phyloP scores from a whole-genome alignment of 2,888 invertebrate species.

The Acheta domesticus region DNA sequence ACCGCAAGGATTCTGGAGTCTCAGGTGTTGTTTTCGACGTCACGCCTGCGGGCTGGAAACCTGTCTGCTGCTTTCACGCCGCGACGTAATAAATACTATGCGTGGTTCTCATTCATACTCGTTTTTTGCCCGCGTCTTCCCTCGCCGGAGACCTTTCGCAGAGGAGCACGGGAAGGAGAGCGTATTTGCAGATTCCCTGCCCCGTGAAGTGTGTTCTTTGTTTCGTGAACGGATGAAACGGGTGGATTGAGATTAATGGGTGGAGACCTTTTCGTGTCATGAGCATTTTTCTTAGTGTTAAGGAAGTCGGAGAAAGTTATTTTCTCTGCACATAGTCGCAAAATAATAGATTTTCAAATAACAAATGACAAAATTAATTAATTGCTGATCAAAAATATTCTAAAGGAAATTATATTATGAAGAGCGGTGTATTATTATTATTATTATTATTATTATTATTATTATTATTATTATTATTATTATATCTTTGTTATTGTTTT shows the following conservation, averaged over 20 bases:
- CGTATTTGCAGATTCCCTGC: too few species aligned
- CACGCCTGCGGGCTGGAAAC: neutral
- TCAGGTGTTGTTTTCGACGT: neutral
- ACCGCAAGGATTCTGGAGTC: neutral
- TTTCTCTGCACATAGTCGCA: too few species aligned
- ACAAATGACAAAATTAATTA: too few species aligned
- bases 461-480: constrained; percentile 24
- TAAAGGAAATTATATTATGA: too few species aligned
- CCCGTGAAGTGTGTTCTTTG: too few species aligned
- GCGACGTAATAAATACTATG: neutral
- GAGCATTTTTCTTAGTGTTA: neutral
- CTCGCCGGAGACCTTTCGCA: neutral
- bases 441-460: constrained; percentile 26
- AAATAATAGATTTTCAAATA: too few species aligned
- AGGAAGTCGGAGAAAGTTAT: too few species aligned
- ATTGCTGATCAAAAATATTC: too few species aligned
- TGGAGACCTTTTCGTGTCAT: neutral
- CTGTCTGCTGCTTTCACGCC: neutral
- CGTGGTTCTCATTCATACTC: neutral
- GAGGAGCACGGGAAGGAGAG: neutral
- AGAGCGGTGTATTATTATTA: neutral
- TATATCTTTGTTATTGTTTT: neutral
- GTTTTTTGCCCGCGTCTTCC: neutral
- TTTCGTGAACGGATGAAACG: too few species aligned
- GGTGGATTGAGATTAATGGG: too few species aligned